Conservation (phyloP, 2,797 vertebrate genomes). For the Vipera latastei region DNA sequence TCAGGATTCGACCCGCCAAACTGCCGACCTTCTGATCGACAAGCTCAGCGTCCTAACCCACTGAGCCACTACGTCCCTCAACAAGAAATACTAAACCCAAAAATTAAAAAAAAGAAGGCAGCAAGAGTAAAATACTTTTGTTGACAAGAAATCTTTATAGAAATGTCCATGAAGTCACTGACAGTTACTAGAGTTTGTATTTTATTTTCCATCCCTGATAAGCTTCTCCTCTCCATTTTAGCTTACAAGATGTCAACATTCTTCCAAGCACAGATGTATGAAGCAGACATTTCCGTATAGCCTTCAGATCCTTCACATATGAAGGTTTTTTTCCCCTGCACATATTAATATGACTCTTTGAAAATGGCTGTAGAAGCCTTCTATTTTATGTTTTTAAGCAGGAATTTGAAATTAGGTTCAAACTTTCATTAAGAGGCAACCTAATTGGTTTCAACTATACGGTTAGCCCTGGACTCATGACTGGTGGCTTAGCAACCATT, state of each 20-base stretch:
- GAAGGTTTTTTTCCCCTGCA: background rate
- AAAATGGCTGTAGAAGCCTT: background rate
- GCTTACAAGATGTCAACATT: background rate
- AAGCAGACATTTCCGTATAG: background rate
- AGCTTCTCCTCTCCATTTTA: background rate
- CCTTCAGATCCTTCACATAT: background rate
- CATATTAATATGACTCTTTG: background rate
- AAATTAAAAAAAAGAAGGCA: background rate
- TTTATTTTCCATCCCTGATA: background rate
- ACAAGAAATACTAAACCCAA: background rate
- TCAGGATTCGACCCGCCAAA: too few species aligned
- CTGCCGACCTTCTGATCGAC: too few species aligned
- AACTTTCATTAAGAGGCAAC: background rate
- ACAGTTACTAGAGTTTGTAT: background rate
- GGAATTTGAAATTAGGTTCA: background rate
- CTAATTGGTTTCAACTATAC: background rate
- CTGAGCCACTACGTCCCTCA: background rate
- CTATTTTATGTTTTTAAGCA: background rate
- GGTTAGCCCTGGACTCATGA: background rate
- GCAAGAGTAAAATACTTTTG: background rate
- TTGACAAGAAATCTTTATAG: background rate
- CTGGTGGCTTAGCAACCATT: background rate
- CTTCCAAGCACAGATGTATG: background rate
- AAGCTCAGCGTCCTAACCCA: too few species aligned
- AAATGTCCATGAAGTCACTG: background rate